Evolutionary conservation across 2,797 vertebrate species (phyloP).

Genomic region (Acomys russatus): DNA sequence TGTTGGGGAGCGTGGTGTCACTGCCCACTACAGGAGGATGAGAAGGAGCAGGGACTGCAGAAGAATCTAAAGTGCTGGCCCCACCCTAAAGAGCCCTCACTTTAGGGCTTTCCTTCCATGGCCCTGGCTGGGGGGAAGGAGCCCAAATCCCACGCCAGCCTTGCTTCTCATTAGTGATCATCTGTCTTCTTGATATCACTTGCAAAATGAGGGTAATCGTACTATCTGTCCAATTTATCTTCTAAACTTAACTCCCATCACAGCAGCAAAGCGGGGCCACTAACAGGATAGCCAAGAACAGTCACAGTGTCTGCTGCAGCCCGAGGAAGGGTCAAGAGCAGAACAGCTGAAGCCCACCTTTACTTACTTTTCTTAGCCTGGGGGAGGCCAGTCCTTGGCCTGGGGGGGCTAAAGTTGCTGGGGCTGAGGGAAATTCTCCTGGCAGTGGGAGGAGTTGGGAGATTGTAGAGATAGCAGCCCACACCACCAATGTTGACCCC

Average conservation of each 20-base stretch:
- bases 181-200: conserved; percentile 23
- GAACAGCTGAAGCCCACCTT: not conserved
- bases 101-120: not conserved
- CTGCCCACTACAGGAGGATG: conserved; percentile 45
- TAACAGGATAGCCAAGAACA: not conserved
- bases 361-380: conserved; percentile 82
- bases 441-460: conserved; percentile 80
- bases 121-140: not conserved
- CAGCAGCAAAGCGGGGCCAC: not conserved
- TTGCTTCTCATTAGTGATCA: conserved; percentile 12
- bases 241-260: conserved; percentile 51
- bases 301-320: not conserved
- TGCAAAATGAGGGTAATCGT: conserved; percentile 48
- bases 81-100: not conserved
- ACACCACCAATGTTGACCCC: conserved; percentile 95
- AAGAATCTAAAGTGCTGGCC: conserved; percentile 3
- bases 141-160: not conserved
- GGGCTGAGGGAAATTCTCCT: conserved; percentile 57
- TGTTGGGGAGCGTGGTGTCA: conserved; percentile 74
- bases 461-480: conserved; percentile 92
- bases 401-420: conserved; percentile 77
- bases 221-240: conserved; percentile 31
- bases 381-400: conserved; percentile 73
- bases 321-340: not conserved
- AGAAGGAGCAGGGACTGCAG: not conserved